Conservation (phyloP, 2,797 vertebrate species). For the Propithecus perrieri region DNA sequence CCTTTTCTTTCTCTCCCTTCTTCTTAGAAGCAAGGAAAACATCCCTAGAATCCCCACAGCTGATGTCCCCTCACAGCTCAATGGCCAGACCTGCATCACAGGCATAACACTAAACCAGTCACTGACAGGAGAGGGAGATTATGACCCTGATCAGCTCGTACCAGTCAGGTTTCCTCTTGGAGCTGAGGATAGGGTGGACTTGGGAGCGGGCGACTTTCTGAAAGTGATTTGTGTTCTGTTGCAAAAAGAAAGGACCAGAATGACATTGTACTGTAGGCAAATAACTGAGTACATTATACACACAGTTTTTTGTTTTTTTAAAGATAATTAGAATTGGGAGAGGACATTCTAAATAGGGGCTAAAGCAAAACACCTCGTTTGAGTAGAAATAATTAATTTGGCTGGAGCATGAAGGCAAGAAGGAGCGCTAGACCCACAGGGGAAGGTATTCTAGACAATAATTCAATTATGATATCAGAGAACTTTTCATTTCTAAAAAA, state of each 20-base stretch:
- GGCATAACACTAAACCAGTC: not conserved
- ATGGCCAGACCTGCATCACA: not conserved
- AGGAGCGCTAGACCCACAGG: not conserved
- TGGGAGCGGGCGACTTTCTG: not conserved
- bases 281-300: not conserved
- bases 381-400: not conserved
- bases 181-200: not conserved
- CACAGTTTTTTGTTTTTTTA: not conserved
- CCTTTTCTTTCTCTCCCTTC: not conserved
- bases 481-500: not conserved
- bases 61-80: not conserved
- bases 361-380: not conserved
- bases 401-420: not conserved
- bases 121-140: not conserved
- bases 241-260: not conserved
- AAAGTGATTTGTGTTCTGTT: not conserved
- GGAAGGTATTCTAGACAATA: not conserved
- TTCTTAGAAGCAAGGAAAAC: not conserved
- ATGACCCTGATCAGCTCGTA: not conserved
- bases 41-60: not conserved
- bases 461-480: not conserved
- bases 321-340: not conserved
- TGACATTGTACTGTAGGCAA: not conserved
- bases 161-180: not conserved
- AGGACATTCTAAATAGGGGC: not conserved